Conservation (phyloP, 2,888 invertebrate species). For the Caenorhabditis becei region DNA sequence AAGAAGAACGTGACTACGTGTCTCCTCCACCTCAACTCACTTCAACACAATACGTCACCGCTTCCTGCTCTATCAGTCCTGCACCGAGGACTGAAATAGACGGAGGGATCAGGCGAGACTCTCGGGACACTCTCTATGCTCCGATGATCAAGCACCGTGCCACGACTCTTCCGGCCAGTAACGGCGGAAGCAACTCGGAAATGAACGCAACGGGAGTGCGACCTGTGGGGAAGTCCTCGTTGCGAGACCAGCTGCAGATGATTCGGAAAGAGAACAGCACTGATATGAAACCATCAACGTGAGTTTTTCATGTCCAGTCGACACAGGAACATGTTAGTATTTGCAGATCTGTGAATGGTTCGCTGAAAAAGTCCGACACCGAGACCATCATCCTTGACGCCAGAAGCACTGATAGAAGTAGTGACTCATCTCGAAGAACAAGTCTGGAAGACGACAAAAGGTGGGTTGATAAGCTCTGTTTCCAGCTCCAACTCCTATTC, state of each 20-base stretch:
- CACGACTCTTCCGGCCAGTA: conserved; percentile 41
- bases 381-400: conserved; percentile 42
- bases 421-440: conserved; percentile 42
- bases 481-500: no score
- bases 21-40: conserved; percentile 56
- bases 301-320: conserved; percentile 17
- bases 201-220: conserved; percentile 48
- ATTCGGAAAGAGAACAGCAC: conserved; percentile 53
- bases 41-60: conserved; percentile 49
- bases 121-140: conserved; percentile 42
- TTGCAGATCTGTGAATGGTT: conserved; percentile 39
- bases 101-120: conserved; percentile 16
- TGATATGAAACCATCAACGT: conserved; percentile 50
- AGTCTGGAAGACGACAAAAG: conserved; percentile 48
- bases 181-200: conserved; percentile 39
- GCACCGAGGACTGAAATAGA: conserved; percentile 14
- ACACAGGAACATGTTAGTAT: not conserved
- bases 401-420: conserved; percentile 35
- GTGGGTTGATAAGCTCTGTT: conserved; percentile 1
- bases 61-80: conserved; percentile 50
- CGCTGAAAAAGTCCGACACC: conserved; percentile 29
- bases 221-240: conserved; percentile 52
- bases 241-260: conserved; percentile 60
- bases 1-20: conserved; percentile 58
- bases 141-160: conserved; percentile 61